Evolutionary conservation across 2,888 invertebrate species (phyloP).

Genomic region (Acanthosepion lycidas): DNA sequence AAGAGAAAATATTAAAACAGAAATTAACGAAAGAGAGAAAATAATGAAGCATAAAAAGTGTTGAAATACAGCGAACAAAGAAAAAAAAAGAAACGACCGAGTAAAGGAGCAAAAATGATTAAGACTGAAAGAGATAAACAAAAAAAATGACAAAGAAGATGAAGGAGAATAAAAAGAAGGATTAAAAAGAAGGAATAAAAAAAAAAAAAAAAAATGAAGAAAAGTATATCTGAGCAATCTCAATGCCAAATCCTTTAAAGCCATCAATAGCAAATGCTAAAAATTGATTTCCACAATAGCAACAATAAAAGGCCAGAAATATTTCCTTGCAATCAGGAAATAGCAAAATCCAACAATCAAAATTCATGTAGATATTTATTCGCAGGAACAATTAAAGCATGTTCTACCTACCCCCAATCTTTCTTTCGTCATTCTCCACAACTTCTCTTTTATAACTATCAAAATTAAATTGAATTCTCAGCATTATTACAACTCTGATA

Average conservation of each 20-base stretch:
- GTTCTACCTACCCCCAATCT: background rate
- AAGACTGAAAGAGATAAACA: no score
- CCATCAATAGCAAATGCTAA: background rate
- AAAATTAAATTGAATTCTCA: background rate
- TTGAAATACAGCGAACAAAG: no score
- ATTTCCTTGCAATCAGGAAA: slow-evolving; percentile 4
- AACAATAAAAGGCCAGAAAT: background rate
- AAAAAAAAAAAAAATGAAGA: no score
- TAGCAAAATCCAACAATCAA: background rate
- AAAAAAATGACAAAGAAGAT: no score
- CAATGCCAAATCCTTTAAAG: background rate
- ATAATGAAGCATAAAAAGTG: no score
- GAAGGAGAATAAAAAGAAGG: background rate
- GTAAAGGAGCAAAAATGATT: no score
- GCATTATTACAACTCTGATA: background rate
- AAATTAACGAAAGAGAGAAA: no score
- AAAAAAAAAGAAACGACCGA: no score
- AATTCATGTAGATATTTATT: no score
- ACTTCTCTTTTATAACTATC: background rate
- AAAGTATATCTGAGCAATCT: background rate
- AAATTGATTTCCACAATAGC: background rate
- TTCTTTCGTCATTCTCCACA: background rate
- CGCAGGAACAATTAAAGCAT: background rate
- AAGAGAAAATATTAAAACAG: no score
- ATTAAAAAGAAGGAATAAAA: background rate